Evolutionary conservation across 2,113 vertebrate genomes (phyloP).

Genomic region (Mohoua ochrocephala): DNA sequence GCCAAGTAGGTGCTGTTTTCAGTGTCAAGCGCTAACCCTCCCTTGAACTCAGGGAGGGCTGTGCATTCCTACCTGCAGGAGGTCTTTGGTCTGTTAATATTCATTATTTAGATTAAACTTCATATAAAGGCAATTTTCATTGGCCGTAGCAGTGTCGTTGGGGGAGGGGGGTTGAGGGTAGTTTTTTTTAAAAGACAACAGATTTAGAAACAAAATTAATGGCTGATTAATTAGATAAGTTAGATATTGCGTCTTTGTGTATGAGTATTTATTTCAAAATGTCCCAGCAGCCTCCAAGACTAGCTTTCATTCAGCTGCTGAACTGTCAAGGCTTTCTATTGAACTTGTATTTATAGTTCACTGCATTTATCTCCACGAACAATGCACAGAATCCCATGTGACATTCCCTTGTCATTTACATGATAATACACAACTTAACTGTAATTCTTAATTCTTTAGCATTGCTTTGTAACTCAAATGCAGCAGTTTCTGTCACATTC

Average conservation of each 20-base stretch:
- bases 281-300: neutral
- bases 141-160: neutral
- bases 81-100: neutral
- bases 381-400: constrained; percentile 54
- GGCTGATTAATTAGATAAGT: neutral
- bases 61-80: neutral
- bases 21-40: rapidly evolving
- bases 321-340: constrained; percentile 60
- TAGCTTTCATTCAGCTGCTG: constrained; percentile 39
- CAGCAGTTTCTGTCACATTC: neutral
- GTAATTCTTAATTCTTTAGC: constrained; percentile 36
- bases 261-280: neutral
- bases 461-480: neutral
- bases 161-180: too few relatives aligned
- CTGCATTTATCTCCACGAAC: constrained; percentile 56
- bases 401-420: constrained; percentile 39
- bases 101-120: neutral
- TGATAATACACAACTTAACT: constrained; percentile 53
- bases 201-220: neutral
- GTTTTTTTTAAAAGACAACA: neutral
- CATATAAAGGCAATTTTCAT: neutral
- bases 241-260: neutral
- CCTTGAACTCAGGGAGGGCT: neutral
- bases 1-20: neutral
- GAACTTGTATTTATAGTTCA: constrained; percentile 62